Base-by-base conservation (phyloP, 2,797 vertebrate species). In the Enteromius fasciolatus region DNA sequence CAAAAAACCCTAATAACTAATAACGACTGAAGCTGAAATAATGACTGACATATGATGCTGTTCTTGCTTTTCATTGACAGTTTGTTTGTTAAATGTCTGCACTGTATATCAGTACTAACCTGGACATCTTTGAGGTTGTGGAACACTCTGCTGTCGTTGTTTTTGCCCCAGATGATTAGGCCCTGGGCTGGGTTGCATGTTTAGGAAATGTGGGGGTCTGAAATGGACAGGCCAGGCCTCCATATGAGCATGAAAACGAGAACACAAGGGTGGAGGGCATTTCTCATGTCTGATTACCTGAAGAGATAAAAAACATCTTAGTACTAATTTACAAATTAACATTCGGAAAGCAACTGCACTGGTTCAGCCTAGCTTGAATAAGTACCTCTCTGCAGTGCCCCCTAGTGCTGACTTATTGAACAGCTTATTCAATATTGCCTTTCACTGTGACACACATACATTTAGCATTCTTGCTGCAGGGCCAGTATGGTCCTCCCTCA, bases 161-260 rank as follows among this genome's bases (percentile, higher is more conserved):
- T 79, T 85, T 83, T 39, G 89, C 14, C 10, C 50, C 76, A 68
- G 76, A 84, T 86, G 88, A 76, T 54, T 83, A 87, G 86, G 83
- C 80, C 79, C 84, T 0, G 61, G 82, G 61, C 82, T 87, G 78
- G 89, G 83, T 14, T 64, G 84, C 36, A 75, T 87, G 57, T 81
- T 89, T 41, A 83, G 80, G 76, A 88, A 67, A 80, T 76, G 68
- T 9, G 82, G 76, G 39, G 88, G 88, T 28, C 78, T 85, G 68
- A 85, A 75, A 84, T 87, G 88, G n/a, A 88, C 61, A 28, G 89
- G 92, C 78, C 84, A 88, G 46, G 88, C 83, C 85, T 90, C 94
- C 92, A 94, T 93, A 81, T 94, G 91, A 68, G 87, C 88, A 59
- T 88, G 54, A 80, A 95, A 96, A 12, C 94, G 92, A 28, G 92